Evolutionary conservation across 2,888 invertebrate genomes (phyloP), one percentile per base, ranked within the genome.

Genomic region (Halictus ligatus): DNA sequence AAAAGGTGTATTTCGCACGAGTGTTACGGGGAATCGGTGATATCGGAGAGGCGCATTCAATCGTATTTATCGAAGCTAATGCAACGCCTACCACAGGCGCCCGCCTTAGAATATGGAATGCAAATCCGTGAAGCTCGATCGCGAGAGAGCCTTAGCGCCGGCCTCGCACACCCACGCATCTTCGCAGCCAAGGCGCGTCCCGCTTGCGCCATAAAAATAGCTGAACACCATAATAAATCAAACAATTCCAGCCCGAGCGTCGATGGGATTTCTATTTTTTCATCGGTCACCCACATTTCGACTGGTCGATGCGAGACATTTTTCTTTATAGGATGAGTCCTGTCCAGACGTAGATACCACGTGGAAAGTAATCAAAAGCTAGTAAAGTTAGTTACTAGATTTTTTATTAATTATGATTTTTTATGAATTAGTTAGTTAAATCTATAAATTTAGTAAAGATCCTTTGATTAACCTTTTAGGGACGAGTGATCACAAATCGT

Each of bases 101-200:
- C 73, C 73, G 75, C 83, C 82, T 87, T 82, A 67, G 78, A 83
- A 48, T 40, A 12, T 40, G 80, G 73, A 87, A 84, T 84, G 89
- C 50, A 89, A 89, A 87, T 87, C 78, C 67, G 64, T 58, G 46
- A 80, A 64, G 64, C 64, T 40, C 69, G 29, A 40, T 35, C 40
- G 78, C 79, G 77, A 76, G 76, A 76, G 76, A n/a, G 64, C 67
- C 58, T 84, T 84, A 88, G 86, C 88, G 90, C 90, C 89, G 71
- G 87, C 78, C 77, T 77, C 75, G 48, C 82, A 60, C 80, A 80
- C 83, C 75, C 77, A 84, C 86, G 81, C 78, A 73, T 21, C 25
- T 64, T 72, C 74, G 74, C 60, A 75, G 18, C 75, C 80, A 43
- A 15, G 43, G 79, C 78, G 75, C 80, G 75, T 85, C 74, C 50